These are phyloP conservation scores for Saiga tatarica DNA, from an alignment of 2,113 vertebrate species.

Conservation along the genomic window DNA sequence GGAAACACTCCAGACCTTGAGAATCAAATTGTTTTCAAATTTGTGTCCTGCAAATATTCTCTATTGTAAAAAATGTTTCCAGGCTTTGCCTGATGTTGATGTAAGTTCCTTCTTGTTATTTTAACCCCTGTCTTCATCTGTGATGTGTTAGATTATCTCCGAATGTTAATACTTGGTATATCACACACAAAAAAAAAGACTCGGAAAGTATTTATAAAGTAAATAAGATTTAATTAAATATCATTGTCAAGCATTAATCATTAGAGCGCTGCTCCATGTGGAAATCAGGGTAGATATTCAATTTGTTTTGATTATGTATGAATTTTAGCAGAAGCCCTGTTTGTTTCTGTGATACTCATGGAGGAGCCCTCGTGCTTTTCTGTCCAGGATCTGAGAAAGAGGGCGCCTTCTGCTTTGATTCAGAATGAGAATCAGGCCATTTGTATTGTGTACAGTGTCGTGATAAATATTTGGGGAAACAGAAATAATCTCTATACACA, in stretches of 20 bases:
- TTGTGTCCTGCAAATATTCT: slow-evolving; percentile 60
- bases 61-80: slow-evolving; percentile 71
- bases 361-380: slow-evolving; percentile 29
- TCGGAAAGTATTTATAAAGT: slow-evolving; percentile 81
- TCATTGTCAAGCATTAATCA: slow-evolving; percentile 86
- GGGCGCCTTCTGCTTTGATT: slow-evolving; percentile 33
- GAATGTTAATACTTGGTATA: slow-evolving; percentile 69
- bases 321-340: slow-evolving; percentile 72
- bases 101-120: slow-evolving; percentile 67
- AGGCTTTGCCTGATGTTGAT: slow-evolving; percentile 44
- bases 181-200: slow-evolving; percentile 66
- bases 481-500: slow-evolving; percentile 1
- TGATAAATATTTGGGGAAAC: slow-evolving; percentile 62
- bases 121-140: slow-evolving; percentile 59
- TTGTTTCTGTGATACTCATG: slow-evolving; percentile 53
- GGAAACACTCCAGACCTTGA: neutral
- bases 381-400: slow-evolving; percentile 35
- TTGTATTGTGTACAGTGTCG: slow-evolving; percentile 23
- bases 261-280: slow-evolving; percentile 78
- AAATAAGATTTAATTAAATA: slow-evolving; percentile 89
- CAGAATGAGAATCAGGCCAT: slow-evolving; percentile 25
- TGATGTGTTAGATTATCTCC: slow-evolving; percentile 64
- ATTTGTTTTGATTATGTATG: slow-evolving; percentile 85
- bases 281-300: slow-evolving; percentile 84
- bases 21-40: slow-evolving; percentile 80